Percentiles rank a stretch among this genome's conserved stretches.
These are phyloP conservation scores for Eulemur macaco DNA, from an alignment of 2,113 vertebrate species.

Conservation along the genomic window DNA sequence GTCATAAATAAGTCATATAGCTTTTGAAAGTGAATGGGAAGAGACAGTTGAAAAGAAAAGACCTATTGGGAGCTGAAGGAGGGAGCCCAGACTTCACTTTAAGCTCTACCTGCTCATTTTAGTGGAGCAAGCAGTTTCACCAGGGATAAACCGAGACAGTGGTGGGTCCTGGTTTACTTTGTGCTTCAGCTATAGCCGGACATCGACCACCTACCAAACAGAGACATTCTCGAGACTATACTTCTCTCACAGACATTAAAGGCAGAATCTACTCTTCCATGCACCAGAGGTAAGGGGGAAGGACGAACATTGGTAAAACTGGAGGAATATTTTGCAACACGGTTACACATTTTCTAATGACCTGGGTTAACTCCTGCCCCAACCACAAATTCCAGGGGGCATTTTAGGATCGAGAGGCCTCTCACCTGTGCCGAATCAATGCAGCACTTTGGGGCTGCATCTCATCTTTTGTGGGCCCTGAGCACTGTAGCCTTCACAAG, in stretches of 20 bases:
- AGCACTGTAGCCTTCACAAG: not conserved
- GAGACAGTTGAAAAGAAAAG: slow-evolving; percentile 12
- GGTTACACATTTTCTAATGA: not conserved
- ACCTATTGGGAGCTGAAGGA: slow-evolving; percentile 42
- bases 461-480: not conserved
- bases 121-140: not conserved
- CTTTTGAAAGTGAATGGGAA: slow-evolving; percentile 54
- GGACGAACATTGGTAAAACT: not conserved
- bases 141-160: not conserved
- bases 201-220: not conserved
- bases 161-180: not conserved
- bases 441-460: not conserved
- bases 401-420: not conserved
- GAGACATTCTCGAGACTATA: not conserved
- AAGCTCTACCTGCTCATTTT: not conserved
- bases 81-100: slow-evolving; percentile 27
- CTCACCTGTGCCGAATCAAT: not conserved
- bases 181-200: accelerated
- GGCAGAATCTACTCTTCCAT: not conserved
- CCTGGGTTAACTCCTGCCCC: not conserved
- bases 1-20: slow-evolving; percentile 72
- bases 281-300: not conserved
- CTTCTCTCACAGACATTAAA: not conserved
- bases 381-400: not conserved
- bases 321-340: not conserved